phyloP scores from a whole-genome alignment of 2,888 invertebrate species.

The Temnothorax rugatulus region DNA sequence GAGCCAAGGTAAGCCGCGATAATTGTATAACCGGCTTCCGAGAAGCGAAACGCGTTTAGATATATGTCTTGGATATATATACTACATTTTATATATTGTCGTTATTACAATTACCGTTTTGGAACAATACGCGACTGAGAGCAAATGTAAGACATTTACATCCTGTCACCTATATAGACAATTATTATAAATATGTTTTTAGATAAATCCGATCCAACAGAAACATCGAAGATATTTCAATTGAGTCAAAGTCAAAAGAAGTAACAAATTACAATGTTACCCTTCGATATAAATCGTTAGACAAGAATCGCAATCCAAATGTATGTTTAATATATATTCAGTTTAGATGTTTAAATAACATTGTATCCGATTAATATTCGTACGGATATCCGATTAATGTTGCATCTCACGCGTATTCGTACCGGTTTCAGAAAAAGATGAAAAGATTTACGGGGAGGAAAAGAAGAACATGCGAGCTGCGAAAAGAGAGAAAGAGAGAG shows the following conservation, averaged over 20 bases:
- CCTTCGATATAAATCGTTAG: background rate
- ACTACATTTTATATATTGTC: slow-evolving; percentile 61
- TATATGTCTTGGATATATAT: slow-evolving; percentile 46
- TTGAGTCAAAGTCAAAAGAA: background rate
- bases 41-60: slow-evolving; percentile 76
- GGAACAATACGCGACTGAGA: slow-evolving; percentile 34
- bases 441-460: slow-evolving; percentile 26
- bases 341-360: slow-evolving; percentile 5
- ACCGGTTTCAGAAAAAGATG: slow-evolving; percentile 15
- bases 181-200: background rate
- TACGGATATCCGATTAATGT: background rate
- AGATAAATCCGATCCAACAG: background rate
- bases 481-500: background rate
- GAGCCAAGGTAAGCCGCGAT: slow-evolving; percentile 81
- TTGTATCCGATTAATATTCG: background rate
- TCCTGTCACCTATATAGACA: slow-evolving; percentile 3
- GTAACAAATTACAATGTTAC: background rate
- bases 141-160: background rate
- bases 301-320: background rate
- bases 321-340: background rate
- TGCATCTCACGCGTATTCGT: background rate
- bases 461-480: background rate
- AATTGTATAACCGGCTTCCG: slow-evolving; percentile 84
- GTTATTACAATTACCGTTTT: slow-evolving; percentile 58
- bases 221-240: background rate